These are phyloP conservation scores for Aphelinus atriplicis DNA, from an alignment of 1,140 invertebrate species.

Conservation along the genomic window DNA sequence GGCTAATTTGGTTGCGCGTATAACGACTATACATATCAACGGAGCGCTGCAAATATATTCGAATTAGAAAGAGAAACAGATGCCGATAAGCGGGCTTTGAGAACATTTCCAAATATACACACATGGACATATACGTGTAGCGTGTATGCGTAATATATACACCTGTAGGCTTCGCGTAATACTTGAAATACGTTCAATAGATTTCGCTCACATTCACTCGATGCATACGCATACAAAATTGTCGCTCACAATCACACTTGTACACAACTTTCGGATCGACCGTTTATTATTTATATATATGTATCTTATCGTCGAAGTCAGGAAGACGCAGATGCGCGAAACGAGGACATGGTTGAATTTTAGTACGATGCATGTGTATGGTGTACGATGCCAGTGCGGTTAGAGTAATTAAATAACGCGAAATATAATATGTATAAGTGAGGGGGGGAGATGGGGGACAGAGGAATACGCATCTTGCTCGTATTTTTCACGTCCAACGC, in stretches of 20 bases:
- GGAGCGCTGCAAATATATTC: too few species aligned
- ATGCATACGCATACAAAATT: background rate
- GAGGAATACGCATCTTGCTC: too few species aligned
- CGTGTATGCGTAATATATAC: slow-evolving; percentile 24
- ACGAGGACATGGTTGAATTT: slow-evolving; percentile 15
- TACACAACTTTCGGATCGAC: background rate
- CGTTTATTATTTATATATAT: too few species aligned
- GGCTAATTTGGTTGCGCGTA: too few species aligned
- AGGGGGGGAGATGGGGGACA: too few species aligned
- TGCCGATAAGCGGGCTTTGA: slow-evolving; percentile 1
- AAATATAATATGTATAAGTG: background rate
- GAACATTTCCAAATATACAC: too few species aligned
- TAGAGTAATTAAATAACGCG: slow-evolving; percentile 12
- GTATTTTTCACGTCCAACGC: too few species aligned
- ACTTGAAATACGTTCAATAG: slow-evolving; percentile 29
- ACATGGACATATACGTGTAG: slow-evolving; percentile 32
- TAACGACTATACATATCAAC: too few species aligned
- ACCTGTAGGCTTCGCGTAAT: slow-evolving; percentile 40
- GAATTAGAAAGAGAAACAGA: too few species aligned
- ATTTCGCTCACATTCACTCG: background rate
- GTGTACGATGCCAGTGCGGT: too few species aligned
- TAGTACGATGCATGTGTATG: slow-evolving; percentile 9
- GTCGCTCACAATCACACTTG: background rate
- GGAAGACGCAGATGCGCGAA: slow-evolving; percentile 20
- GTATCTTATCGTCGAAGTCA: slow-evolving; percentile 12